phyloP scores from a whole-genome alignment of 1,140 invertebrate species.

The Cardiocondyla obscurior region DNA sequence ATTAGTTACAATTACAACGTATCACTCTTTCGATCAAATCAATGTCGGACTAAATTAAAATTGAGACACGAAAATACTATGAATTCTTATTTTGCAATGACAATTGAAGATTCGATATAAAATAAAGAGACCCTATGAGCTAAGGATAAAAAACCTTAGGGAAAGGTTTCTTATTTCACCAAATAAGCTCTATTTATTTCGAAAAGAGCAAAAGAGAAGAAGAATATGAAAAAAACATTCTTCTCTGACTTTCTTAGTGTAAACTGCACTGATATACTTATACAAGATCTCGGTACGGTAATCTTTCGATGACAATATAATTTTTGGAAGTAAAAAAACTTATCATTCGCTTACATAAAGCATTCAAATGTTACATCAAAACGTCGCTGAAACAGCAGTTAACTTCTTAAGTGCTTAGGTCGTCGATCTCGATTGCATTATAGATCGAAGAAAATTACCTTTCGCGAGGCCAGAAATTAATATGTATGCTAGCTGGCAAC shows the following conservation, averaged over 20 bases:
- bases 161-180: not conserved
- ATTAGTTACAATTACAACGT: no score
- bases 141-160: not conserved
- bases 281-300: not conserved
- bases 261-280: not conserved
- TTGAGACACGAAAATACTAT: not conserved
- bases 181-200: not conserved
- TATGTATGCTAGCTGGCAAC: conserved; percentile 6
- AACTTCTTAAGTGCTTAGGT: not conserved
- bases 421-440: not conserved
- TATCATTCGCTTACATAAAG: not conserved
- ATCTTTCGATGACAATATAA: not conserved
- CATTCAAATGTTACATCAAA: not conserved
- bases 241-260: not conserved
- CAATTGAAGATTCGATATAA: not conserved
- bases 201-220: not conserved
- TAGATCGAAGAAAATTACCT: not conserved
- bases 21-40: conserved; percentile 29
- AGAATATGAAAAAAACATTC: not conserved
- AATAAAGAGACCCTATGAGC: not conserved
- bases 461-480: not conserved
- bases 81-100: not conserved
- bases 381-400: not conserved
- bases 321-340: not conserved
- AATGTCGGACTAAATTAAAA: conserved; percentile 20